phyloP scores from a whole-genome alignment of 2,113 vertebrate genomes.

The Gorsachius goisagi region DNA sequence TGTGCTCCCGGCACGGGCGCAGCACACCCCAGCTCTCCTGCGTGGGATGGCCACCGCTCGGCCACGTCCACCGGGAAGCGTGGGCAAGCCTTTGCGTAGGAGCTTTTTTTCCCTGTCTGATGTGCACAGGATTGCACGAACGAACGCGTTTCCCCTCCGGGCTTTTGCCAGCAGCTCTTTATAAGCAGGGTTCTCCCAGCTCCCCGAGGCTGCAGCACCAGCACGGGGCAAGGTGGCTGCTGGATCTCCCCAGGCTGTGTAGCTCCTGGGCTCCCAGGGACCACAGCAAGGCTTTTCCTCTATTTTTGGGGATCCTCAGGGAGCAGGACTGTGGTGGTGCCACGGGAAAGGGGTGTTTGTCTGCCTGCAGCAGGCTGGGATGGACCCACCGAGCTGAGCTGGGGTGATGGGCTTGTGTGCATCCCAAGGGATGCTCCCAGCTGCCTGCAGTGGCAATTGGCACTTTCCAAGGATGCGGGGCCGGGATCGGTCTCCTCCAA shows the following conservation, averaged over 20 bases:
- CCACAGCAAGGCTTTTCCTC: not conserved
- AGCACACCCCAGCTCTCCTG: not conserved
- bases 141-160: rapidly evolving
- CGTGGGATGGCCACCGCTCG: not conserved
- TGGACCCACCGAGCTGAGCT: not conserved
- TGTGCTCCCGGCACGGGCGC: not conserved
- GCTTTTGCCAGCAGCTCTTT: not conserved
- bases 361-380: not conserved
- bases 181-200: not conserved
- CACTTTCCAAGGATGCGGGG: not conserved
- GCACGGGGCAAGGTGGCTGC: rapidly evolving
- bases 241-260: not conserved
- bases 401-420: rapidly evolving
- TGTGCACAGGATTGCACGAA: not conserved
- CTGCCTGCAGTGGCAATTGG: not conserved
- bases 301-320: not conserved
- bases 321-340: not conserved
- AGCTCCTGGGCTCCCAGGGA: not conserved
- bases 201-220: not conserved
- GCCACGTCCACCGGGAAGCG: not conserved
- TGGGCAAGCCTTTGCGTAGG: not conserved
- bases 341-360: not conserved
- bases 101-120: not conserved
- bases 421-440: not conserved
- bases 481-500: not conserved